Percentiles rank a stretch among this genome's conserved stretches.
Evolutionary conservation across 2,113 vertebrate genomes (phyloP).

Genomic region (Argyrosomus japonicus): DNA sequence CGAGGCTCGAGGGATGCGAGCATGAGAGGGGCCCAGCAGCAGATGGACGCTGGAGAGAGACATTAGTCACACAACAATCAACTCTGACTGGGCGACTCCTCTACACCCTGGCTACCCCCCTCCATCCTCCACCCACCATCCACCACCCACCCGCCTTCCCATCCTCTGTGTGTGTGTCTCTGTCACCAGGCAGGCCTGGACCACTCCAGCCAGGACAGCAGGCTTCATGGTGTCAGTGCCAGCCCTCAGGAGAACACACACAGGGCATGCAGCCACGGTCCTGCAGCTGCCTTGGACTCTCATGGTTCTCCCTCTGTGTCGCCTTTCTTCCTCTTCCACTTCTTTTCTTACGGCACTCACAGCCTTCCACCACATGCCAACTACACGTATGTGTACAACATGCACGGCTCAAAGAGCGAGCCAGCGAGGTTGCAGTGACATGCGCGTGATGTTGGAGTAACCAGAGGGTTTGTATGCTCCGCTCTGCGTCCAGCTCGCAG

Average conservation of each 20-base stretch:
- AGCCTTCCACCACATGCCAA: conserved; percentile 27
- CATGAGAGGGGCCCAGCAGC: conserved; percentile 49
- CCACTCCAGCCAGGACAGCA: conserved; percentile 75
- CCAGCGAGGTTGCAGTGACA: conserved; percentile 43
- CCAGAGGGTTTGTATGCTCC: conserved; percentile 10
- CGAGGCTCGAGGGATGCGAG: conserved; percentile 19
- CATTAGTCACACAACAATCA: conserved; percentile 73
- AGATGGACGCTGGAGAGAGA: conserved; percentile 75
- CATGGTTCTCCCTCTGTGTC: conserved; percentile 39
- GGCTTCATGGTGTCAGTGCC: conserved; percentile 69
- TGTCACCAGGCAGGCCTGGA: conserved; percentile 65
- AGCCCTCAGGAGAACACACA: conserved; percentile 72
- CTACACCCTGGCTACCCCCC: conserved; percentile 41
- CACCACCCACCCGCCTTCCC: too few relatives aligned
- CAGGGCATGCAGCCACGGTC: conserved; percentile 73
- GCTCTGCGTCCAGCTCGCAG: conserved; percentile 33
- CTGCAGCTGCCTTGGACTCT: conserved; percentile 76
- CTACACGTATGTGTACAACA: conserved; percentile 26
- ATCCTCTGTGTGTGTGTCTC: conserved; percentile 15
- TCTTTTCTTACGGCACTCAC: conserved; percentile 25
- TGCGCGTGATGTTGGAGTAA: conserved; percentile 14
- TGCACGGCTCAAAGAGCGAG: conserved; percentile 8
- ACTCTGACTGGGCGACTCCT: conserved; percentile 61
- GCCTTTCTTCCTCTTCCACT: conserved; percentile 40
- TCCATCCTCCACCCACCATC: not conserved